phyloP scores from a whole-genome alignment of 2,888 invertebrate species.

The Brachyopa scutellaris region DNA sequence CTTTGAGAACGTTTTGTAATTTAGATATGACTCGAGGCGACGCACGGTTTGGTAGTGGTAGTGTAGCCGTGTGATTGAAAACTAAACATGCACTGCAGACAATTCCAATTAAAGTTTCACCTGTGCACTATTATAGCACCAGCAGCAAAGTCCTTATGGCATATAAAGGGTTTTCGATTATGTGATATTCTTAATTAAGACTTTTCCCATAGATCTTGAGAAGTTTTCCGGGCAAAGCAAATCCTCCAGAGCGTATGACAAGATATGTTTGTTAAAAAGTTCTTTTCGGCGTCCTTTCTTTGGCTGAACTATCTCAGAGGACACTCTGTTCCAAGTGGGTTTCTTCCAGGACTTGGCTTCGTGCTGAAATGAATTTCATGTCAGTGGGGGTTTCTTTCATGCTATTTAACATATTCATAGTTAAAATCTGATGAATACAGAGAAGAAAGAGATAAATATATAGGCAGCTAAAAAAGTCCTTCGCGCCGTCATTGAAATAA shows the following conservation, averaged over 20 bases:
- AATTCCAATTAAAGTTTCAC: constrained; percentile 63
- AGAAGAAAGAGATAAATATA: not conserved
- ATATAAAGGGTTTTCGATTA: constrained; percentile 56
- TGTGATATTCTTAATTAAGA: constrained; percentile 68
- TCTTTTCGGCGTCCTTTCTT: constrained; percentile 15
- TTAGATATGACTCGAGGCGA: constrained; percentile 47
- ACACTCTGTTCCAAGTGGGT: constrained; percentile 46
- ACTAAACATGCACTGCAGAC: constrained; percentile 44
- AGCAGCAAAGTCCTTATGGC: constrained; percentile 23
- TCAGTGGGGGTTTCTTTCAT: constrained; percentile 2
- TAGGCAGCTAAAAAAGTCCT: constrained; percentile 8
- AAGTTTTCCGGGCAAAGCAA: constrained; percentile 38
- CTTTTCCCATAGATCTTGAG: constrained; percentile 22
- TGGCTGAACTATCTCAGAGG: constrained; percentile 27
- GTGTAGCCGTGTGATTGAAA: constrained; percentile 46
- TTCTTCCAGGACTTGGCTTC: not conserved
- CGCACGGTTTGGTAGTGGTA: constrained; percentile 4
- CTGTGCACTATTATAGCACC: constrained; percentile 6
- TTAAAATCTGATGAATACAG: not conserved
- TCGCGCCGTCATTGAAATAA: constrained; percentile 65
- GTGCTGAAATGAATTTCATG: constrained; percentile 22
- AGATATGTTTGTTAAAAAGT: constrained; percentile 51
- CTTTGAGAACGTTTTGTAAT: constrained; percentile 46
- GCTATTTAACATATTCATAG: constrained; percentile 40
- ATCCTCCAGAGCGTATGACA: constrained; percentile 10